Conservation (phyloP, 2,797 vertebrate species). For the Odontamblyopus lacepedii region DNA sequence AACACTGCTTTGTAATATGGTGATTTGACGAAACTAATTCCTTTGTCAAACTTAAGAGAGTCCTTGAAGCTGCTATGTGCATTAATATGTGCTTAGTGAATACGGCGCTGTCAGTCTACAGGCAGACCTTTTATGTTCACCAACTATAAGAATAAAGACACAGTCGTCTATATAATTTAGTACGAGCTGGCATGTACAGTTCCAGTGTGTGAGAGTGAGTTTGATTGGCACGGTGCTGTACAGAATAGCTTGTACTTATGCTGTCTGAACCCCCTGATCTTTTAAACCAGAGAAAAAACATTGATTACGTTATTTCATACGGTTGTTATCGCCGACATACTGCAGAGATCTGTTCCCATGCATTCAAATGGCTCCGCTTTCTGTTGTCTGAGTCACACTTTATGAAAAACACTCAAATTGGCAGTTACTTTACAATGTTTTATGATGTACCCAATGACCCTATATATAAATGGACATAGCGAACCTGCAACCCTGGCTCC, state of each 20-base stretch:
- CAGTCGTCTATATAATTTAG: neutral
- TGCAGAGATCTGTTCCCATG: neutral
- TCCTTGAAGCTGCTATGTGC: too few species aligned
- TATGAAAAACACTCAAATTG: neutral
- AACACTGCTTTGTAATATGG: too few species aligned
- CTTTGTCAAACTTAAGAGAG: too few species aligned
- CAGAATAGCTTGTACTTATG: neutral
- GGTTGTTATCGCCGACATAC: neutral
- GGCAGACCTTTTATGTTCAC: too few species aligned
- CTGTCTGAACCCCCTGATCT: neutral
- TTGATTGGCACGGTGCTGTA: neutral
- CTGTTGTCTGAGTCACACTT: neutral
- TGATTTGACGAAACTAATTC: too few species aligned
- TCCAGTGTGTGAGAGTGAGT: neutral
- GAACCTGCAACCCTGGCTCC: too few species aligned
- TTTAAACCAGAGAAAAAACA: neutral
- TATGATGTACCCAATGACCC: too few species aligned
- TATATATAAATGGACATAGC: too few species aligned
- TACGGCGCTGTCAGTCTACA: too few species aligned
- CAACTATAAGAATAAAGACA: too few species aligned
- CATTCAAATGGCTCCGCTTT: neutral
- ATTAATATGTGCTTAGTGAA: too few species aligned
- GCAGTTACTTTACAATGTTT: too few species aligned
- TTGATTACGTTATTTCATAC: neutral
- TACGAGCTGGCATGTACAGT: neutral